Conservation (phyloP, 2,888 invertebrate genomes). For the Eupithecia exiguata region DNA sequence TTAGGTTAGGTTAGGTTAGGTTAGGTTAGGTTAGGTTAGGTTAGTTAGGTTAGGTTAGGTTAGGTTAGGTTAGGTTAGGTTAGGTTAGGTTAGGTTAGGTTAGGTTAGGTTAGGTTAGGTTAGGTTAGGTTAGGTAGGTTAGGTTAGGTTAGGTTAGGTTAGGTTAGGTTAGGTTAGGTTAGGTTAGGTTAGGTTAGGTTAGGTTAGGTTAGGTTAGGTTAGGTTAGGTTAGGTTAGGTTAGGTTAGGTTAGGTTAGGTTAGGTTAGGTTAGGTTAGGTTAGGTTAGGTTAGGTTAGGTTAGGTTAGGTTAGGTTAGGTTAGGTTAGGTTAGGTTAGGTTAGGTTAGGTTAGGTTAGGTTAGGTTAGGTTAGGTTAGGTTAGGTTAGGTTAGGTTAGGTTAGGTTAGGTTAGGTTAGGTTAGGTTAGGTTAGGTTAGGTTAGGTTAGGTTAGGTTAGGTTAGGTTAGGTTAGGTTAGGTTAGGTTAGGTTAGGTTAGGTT, state of each 20-base stretch:
- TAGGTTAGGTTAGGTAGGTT: too few relatives aligned
- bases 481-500: constrained; percentile 47
- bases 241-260: too few relatives aligned
- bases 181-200: constrained; percentile 7
- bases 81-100: too few relatives aligned
- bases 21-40: too few relatives aligned
- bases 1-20: constrained; percentile 16
- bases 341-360: constrained; percentile 41
- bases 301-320: constrained; percentile 17
- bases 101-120: neutral
- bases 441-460: constrained; percentile 38
- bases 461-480: constrained; percentile 39
- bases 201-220: neutral
- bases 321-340: constrained; percentile 34
- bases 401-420: constrained; percentile 46
- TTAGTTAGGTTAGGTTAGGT: neutral
- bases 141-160: too few relatives aligned
- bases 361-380: constrained; percentile 46
- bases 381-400: constrained; percentile 45
- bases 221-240: too few relatives aligned
- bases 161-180: constrained; percentile 3
- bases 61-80: constrained; percentile 6
- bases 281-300: too few relatives aligned
- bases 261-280: too few relatives aligned
- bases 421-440: constrained; percentile 47